These are phyloP conservation scores for Tenthredo livida DNA, from an alignment of 2,888 invertebrate genomes.

Conservation along the genomic window DNA sequence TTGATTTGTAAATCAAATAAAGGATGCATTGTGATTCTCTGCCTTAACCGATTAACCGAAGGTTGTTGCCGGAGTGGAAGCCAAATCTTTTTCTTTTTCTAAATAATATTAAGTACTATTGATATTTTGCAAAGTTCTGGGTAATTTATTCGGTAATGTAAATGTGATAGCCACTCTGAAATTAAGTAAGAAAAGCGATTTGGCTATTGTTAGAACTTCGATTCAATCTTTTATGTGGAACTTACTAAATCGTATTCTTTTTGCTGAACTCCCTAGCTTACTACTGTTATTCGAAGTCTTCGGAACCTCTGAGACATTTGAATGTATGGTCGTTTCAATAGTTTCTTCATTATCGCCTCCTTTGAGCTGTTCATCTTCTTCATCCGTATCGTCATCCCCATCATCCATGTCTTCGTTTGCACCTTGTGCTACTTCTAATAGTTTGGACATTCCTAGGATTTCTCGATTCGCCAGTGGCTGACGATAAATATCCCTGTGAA, in stretches of 20 bases:
- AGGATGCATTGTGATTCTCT: no score
- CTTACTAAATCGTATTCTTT: not conserved
- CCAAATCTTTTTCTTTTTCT: no score
- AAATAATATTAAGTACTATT: no score
- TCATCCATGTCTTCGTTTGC: not conserved
- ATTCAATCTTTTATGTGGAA: not conserved
- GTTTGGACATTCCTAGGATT: constrained; percentile 61
- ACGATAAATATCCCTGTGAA: constrained; percentile 60
- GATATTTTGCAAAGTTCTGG: no score
- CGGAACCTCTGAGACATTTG: no score
- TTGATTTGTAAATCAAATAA: no score
- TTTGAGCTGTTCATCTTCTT: not conserved
- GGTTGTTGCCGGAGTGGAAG: no score
- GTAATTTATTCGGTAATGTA: not conserved
- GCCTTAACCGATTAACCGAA: no score
- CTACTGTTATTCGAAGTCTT: not conserved
- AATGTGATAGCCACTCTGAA: not conserved
- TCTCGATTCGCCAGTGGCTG: constrained; percentile 60
- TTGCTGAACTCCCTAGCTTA: not conserved
- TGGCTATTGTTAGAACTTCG: not conserved
- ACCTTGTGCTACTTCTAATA: constrained; percentile 60
- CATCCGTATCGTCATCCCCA: not conserved
- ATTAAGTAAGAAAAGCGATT: not conserved
- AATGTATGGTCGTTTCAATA: not conserved
- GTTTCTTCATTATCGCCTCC: not conserved